Evolutionary conservation across 2,888 invertebrate species (phyloP).

Genomic region (Noctua janthe): DNA sequence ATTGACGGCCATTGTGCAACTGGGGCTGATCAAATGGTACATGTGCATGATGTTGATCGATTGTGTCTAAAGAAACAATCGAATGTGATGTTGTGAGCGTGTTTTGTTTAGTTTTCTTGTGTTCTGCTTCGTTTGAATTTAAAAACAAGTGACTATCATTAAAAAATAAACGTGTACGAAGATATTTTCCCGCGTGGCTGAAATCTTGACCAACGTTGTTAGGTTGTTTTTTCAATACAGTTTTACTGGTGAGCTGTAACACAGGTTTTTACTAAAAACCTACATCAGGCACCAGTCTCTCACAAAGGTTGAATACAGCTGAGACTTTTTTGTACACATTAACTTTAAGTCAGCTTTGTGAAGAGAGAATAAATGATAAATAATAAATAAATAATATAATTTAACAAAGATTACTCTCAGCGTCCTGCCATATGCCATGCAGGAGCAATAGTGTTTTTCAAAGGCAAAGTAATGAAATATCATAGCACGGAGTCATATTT

Average conservation of each 20-base stretch:
- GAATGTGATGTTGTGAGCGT: conserved; percentile 29
- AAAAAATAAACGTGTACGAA: not conserved
- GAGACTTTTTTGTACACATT: too few species aligned
- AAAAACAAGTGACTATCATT: conserved; percentile 19
- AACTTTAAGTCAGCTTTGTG: too few species aligned
- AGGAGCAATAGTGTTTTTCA: not conserved
- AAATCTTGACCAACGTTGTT: not conserved
- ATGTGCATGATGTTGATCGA: conserved; percentile 63
- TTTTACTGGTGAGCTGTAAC: not conserved
- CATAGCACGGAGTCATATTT: not conserved
- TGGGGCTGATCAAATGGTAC: conserved; percentile 62
- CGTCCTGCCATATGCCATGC: not conserved
- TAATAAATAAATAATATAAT: not conserved
- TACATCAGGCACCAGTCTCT: too few species aligned
- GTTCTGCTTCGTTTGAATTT: conserved; percentile 7
- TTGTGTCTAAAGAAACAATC: conserved; percentile 57
- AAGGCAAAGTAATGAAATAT: not conserved
- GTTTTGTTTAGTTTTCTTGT: conserved; percentile 30
- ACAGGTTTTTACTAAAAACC: too few species aligned
- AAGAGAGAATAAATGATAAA: too few species aligned
- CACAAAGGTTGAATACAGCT: too few species aligned
- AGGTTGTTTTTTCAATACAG: not conserved
- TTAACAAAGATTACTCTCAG: not conserved
- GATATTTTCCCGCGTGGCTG: not conserved
- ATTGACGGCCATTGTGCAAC: conserved; percentile 74